phyloP scores from a whole-genome alignment of 2,113 vertebrate species.

The Brachionichthys hirsutus region DNA sequence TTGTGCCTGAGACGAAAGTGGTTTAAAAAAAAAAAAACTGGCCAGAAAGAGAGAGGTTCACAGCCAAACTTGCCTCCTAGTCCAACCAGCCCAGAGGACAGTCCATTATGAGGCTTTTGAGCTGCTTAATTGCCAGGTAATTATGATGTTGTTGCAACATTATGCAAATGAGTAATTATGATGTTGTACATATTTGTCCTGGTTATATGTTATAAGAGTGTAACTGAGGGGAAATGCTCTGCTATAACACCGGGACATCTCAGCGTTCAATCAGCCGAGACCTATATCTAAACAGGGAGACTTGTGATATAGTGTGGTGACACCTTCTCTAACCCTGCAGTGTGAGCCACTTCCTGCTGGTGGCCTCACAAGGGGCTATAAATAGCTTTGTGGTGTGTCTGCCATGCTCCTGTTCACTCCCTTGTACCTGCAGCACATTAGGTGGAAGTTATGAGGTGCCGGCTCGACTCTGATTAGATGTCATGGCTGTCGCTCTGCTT shows the following conservation, averaged over 20 bases:
- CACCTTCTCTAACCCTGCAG: slow-evolving; percentile 64
- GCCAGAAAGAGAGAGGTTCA: slow-evolving; percentile 12
- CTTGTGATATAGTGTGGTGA: slow-evolving; percentile 61
- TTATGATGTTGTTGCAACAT: slow-evolving; percentile 72
- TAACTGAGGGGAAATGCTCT: slow-evolving; percentile 52
- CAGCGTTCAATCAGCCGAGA: slow-evolving; percentile 56
- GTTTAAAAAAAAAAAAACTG: slow-evolving; percentile 14
- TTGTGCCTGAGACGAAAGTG: slow-evolving; percentile 4
- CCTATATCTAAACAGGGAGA: slow-evolving; percentile 52
- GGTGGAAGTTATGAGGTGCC: slow-evolving; percentile 83
- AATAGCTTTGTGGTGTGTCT: slow-evolving; percentile 56
- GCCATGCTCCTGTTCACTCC: slow-evolving; percentile 34
- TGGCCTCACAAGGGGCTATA: slow-evolving; percentile 69
- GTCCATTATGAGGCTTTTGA: slow-evolving; percentile 69
- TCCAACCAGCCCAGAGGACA: slow-evolving; percentile 62
- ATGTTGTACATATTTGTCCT: slow-evolving; percentile 55
- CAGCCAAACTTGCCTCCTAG: slow-evolving; percentile 44
- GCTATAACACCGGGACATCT: slow-evolving; percentile 28
- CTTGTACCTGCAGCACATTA: slow-evolving; percentile 62
- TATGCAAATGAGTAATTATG: slow-evolving; percentile 74
- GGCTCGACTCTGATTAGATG: slow-evolving; percentile 85
- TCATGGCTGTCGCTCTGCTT: slow-evolving; percentile 86
- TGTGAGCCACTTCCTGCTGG: slow-evolving; percentile 68
- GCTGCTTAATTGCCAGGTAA: slow-evolving; percentile 75
- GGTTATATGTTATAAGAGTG: slow-evolving; percentile 51